These are phyloP conservation scores for Tichodroma muraria DNA, from an alignment of 2,113 vertebrate species.

Conservation along the genomic window DNA sequence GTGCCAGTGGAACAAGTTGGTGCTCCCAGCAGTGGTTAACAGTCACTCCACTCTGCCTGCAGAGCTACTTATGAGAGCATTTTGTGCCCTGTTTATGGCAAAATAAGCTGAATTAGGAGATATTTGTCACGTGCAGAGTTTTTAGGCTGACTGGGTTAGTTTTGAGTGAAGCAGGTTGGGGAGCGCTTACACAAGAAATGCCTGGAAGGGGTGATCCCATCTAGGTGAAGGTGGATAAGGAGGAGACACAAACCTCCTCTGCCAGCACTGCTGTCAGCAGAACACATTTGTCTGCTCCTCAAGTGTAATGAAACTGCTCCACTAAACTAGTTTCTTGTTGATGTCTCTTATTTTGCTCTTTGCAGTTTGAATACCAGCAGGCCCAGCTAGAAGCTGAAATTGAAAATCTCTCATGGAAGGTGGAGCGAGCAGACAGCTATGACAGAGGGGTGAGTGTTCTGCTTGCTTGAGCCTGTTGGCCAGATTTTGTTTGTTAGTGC, in stretches of 20 bases:
- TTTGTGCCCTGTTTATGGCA: background rate
- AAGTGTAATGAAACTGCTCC: background rate
- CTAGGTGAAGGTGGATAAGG: background rate
- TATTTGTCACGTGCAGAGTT: background rate
- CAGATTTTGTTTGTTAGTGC: background rate
- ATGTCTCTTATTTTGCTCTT: background rate
- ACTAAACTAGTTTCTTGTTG: background rate
- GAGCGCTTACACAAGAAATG: background rate
- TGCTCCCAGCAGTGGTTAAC: background rate
- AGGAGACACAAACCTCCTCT: background rate
- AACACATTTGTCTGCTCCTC: background rate
- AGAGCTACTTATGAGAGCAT: background rate
- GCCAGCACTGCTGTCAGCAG: background rate
- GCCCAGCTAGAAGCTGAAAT: conserved; percentile 98
- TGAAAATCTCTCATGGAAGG: conserved; percentile 98
- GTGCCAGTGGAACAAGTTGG: background rate
- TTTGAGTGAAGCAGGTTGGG: background rate
- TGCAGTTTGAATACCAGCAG: conserved; percentile 98
- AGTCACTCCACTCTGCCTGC: background rate
- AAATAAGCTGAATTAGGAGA: background rate
- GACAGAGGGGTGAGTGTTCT: conserved; percentile 86
- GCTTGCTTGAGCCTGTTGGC: background rate
- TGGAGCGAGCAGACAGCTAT: conserved; percentile 95
- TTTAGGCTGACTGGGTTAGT: background rate
- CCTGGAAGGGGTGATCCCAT: background rate